phyloP scores from a whole-genome alignment of 1,140 invertebrate species.

The Hyphantria cunea region DNA sequence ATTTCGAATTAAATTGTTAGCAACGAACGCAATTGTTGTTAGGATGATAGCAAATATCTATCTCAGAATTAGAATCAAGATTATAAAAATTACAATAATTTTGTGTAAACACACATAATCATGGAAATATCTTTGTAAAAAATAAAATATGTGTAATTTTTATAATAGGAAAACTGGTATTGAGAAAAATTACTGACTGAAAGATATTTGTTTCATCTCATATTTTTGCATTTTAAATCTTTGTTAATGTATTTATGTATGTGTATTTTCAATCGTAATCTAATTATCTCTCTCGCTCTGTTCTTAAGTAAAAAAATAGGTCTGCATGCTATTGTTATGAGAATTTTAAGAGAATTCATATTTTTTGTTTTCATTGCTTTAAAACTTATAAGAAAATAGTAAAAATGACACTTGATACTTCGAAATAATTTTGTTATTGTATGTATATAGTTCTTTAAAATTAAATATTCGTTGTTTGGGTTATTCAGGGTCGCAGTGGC shows the following conservation, averaged over 20 bases:
- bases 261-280: neutral
- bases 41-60: too few relatives aligned
- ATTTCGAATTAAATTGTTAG: neutral
- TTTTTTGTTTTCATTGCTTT: neutral
- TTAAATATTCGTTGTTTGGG: conserved; percentile 13
- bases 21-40: too few relatives aligned
- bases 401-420: conserved; percentile 12
- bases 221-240: too few relatives aligned
- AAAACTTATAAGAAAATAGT: neutral
- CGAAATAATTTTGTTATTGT: conserved; percentile 21
- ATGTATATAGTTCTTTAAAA: neutral
- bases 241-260: too few relatives aligned
- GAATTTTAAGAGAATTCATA: neutral
- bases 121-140: too few relatives aligned
- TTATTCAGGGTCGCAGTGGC: conserved; percentile 1
- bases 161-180: too few relatives aligned
- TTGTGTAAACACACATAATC: too few relatives aligned
- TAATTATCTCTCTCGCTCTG: neutral
- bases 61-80: too few relatives aligned
- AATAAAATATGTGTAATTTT: too few relatives aligned
- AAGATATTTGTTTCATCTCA: too few relatives aligned
- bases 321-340: neutral
- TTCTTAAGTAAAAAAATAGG: neutral
- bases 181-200: too few relatives aligned
- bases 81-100: too few relatives aligned